A percentile compares a stretch with the other conserved stretches of the same genome.
phyloP scores from a whole-genome alignment of 1,140 invertebrate genomes.

The Lethrus apterus region DNA sequence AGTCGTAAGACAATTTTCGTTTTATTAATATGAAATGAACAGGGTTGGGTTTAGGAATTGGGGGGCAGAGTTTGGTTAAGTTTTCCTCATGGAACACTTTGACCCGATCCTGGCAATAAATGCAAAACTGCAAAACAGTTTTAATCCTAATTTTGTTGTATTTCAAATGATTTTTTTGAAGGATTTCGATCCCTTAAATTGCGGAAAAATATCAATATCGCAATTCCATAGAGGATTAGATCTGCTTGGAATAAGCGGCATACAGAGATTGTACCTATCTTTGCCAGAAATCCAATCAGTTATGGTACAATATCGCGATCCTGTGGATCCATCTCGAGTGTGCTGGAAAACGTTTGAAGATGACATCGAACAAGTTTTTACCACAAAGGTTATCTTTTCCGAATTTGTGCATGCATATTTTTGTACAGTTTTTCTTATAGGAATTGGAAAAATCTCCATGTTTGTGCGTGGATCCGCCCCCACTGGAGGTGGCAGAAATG shows the following conservation, averaged over 20 bases:
- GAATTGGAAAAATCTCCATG: slow-evolving; percentile 58
- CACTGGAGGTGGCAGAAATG: slow-evolving; percentile 42
- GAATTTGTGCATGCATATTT: background rate
- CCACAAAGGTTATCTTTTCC: slow-evolving; percentile 43
- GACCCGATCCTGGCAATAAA: no score
- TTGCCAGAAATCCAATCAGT: slow-evolving; percentile 51
- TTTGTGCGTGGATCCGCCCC: slow-evolving; percentile 41
- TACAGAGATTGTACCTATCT: slow-evolving; percentile 46
- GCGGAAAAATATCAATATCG: slow-evolving; percentile 53
- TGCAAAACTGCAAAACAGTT: background rate
- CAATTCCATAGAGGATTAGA: slow-evolving; percentile 59
- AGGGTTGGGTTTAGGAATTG: no score
- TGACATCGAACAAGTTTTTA: slow-evolving; percentile 63
- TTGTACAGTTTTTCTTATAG: slow-evolving; percentile 15
- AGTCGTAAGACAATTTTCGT: no score
- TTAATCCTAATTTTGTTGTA: background rate
- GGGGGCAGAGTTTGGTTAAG: no score
- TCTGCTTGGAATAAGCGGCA: slow-evolving; percentile 50
- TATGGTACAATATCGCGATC: slow-evolving; percentile 54
- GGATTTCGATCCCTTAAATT: slow-evolving; percentile 56
- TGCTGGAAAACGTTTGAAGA: slow-evolving; percentile 65
- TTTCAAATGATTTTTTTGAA: slow-evolving; percentile 27
- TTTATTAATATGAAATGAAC: no score
- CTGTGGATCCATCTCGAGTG: slow-evolving; percentile 52
- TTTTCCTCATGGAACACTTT: no score